These are phyloP conservation scores for Calcarius lapponicus DNA, from an alignment of 2,797 vertebrate species.

Conservation along the genomic window DNA sequence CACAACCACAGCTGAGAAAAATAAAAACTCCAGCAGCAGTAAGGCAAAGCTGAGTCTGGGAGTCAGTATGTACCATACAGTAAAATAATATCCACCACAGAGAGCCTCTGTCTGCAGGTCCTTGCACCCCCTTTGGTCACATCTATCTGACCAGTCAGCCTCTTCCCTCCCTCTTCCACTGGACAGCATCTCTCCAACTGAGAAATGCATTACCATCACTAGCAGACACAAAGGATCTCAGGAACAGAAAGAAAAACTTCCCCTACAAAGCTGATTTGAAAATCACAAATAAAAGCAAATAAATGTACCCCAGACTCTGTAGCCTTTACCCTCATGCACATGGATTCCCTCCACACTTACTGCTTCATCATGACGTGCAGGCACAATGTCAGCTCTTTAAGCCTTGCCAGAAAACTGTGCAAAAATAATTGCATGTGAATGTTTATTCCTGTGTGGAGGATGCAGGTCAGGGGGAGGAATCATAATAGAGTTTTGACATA, in stretches of 20 bases:
- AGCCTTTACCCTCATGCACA: background rate
- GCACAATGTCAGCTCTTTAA: background rate
- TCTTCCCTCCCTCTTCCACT: background rate
- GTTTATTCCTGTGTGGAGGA: background rate
- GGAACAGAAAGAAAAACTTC: background rate
- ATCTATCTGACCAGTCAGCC: background rate
- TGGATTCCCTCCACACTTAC: background rate
- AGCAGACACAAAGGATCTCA: background rate
- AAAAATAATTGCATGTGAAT: background rate
- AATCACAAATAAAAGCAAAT: background rate
- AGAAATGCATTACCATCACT: background rate
- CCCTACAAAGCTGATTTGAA: background rate
- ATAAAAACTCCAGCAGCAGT: background rate
- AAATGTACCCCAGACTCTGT: background rate
- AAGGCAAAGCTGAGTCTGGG: background rate
- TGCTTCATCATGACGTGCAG: fast-evolving
- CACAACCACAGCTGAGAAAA: background rate
- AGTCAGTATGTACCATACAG: background rate
- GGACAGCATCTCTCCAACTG: background rate
- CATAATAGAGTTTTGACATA: background rate
- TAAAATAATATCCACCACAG: background rate
- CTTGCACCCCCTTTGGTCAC: background rate
- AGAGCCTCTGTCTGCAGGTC: background rate
- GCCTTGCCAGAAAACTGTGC: background rate
- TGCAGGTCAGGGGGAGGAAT: background rate